Evolutionary conservation across 2,113 vertebrate species (phyloP), one percentile per base, ranked within the genome.

Genomic region (Rhabdornis inornatus): DNA sequence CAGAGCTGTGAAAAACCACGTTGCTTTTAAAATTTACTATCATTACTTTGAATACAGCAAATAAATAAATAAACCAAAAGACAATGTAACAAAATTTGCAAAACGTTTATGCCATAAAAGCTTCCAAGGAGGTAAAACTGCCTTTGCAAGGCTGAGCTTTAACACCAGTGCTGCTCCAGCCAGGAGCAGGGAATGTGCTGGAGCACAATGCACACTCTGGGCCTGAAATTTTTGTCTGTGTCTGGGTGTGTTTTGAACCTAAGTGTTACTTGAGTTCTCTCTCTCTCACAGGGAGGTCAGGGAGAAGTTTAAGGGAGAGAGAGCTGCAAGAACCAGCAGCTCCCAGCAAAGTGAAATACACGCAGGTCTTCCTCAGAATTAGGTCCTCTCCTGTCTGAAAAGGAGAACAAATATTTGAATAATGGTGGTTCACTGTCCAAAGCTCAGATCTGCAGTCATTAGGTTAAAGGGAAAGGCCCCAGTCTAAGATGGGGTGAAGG

Each of bases 91-190:
- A 4, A 49, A 68, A 33, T 8, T n/a, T 30, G 65, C 40, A n/a
- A 17, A 30, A 53, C 27, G 40, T 84, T 63, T 92, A 77, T 66
- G 60, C 69, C 56, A 23, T 91, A 65, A 90, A 93, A 86, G 33
- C 25, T 22, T 23, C 23, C 42, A 47, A 61, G 79, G 69, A 95
- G 72, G 56, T 18, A 15, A 53, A 71, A 75, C 49, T 93, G 72
- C 74, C 56, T 74, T 86, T 89, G 92, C 64, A 94, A 64, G 31
- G 68, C 80, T 82, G 45, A 90, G 74, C 59, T 88, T 18, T 28
- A 76, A 31, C 72, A 47, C 33, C 76, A 64, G 92, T 11, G 45
- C 78, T 59, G 8, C 55, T 52, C 55, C 39, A 77, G 71, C 47
- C 71, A 40, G 80, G 59, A 81, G 47, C 42, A 47, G 56, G 89